Base-by-base conservation (phyloP, 92 coral and sea anemone species). In the Desmophyllum pertusum region DNA sequence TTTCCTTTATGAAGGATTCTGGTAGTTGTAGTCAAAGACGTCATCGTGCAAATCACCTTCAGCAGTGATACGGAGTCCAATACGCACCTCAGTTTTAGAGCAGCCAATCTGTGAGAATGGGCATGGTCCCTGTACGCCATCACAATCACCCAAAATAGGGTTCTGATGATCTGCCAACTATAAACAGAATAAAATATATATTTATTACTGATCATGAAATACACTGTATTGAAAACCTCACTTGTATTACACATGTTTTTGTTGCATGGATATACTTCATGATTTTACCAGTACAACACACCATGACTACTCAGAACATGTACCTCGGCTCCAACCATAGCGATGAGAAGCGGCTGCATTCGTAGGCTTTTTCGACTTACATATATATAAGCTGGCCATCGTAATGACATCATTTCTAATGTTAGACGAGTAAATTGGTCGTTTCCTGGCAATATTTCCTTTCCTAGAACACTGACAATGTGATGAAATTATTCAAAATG, bases 41-140 rank as follows among this genome's bases (percentile, higher is more conserved):
- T n/a, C n/a, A n/a, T n/a, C n/a, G n/a, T n/a, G n/a, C n/a, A n/a
- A n/a, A n/a, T n/a, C n/a, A n/a, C n/a, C n/a, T n/a, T n/a, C n/a
- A n/a, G n/a, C n/a, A n/a, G n/a, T n/a, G n/a, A n/a, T n/a, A n/a
- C 18, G 19, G 45, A 67, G 29, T 67, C 2, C 15, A 48, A 35
- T 17, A 19, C 83, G 50, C 53, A 90, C 90, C 87, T 82, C 88
- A 64, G 25, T 86, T 65, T n/a, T 74, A 10, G 73, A 64, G 19
- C 93, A 90, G 18, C 93, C 93, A 42, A 90, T 55, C 23, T 81
- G 57, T 21, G 93, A 83, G 78, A 81, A 90, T 0, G 93, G 93
- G 66, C 90, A 90, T 2, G 88, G 86, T 17, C 90, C 93, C 41
- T 86, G 90, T 0, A 82, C 79, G 53, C 72, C 90, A 21, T 80